A percentile compares a stretch with the other conserved stretches of the same genome.
Conservation (phyloP, 37 sponge, comb jelly and placozoan genomes). For the Aplysina aerophoba region DNA sequence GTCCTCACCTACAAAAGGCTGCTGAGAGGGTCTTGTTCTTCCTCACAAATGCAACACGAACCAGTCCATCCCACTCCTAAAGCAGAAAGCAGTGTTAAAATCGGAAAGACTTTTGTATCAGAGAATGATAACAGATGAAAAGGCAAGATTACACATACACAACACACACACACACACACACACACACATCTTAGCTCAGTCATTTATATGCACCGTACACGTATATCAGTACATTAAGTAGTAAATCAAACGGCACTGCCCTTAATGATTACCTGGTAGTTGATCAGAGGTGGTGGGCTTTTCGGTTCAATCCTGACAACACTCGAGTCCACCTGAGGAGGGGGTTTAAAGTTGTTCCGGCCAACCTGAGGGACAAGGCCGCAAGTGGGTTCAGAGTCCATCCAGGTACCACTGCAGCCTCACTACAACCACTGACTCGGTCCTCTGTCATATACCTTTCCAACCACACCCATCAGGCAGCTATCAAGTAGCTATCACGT, state of each 20-base stretch:
- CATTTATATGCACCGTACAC: neutral
- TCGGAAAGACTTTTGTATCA: too few relatives aligned
- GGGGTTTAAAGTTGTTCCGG: constrained; percentile 96
- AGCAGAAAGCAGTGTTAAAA: neutral
- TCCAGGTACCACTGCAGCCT: too few relatives aligned
- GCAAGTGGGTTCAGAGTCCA: neutral
- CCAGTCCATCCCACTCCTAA: constrained; percentile 93
- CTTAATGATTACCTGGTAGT: constrained; percentile 93
- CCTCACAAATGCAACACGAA: constrained; percentile 78
- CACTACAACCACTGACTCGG: too few relatives aligned
- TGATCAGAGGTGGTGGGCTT: constrained; percentile 89
- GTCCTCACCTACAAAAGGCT: constrained; percentile 58
- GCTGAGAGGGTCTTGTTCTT: constrained; percentile 90
- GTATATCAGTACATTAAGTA: neutral
- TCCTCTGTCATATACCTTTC: too few relatives aligned
- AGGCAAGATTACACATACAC: neutral
- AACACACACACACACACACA: constrained; percentile 49
- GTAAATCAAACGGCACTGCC: too few relatives aligned
- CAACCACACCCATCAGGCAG: too few relatives aligned
- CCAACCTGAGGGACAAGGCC: constrained; percentile 66
- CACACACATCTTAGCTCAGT: too few relatives aligned
- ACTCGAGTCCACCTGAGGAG: constrained; percentile 97
- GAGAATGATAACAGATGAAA: neutral
- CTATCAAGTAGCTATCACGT: too few relatives aligned
- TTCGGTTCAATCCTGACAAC: constrained; percentile 97